Base-by-base conservation (phyloP, 2,888 invertebrate species). In the Leptopterna dolabrata region DNA sequence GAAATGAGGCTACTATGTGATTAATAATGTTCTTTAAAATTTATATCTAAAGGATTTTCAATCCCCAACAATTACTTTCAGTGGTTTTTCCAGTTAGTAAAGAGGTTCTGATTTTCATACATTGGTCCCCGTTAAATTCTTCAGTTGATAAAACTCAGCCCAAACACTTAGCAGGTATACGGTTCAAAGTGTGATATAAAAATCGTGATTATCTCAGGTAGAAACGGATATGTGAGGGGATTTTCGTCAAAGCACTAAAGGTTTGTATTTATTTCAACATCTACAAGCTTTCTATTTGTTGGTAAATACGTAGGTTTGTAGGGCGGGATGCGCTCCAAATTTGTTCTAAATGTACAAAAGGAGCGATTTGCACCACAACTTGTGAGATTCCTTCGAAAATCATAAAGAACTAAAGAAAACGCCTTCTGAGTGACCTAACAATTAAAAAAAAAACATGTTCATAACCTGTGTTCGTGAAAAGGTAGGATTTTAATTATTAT, bases 121-220 rank as follows among this genome's bases (percentile, higher is more conserved):
- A 88, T 89, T 89, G 89, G 89, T 89, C 89, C 89, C 89, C 82
- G 76, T 89, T 88, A 89, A 89, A 89, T 89, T 89, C 89, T 88
- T 89, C 36, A 80, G 82, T 85, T 87, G 80, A 29, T 80, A 86
- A 73, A 84, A 84, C 84, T 86, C 86, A 80, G 63, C 78, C 86
- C 86, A 76, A 76, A 76, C 45, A 78, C 84, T 14, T 41, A 71
- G 70, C 84, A 71, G 84, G 63, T 63, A 78, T 86, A 86, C 78
- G 30, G 78, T 78, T 78, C 86, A 63, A 78, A 71, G 73, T 82
- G 87, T 51, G 43, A 86, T 86, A 76, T 81, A 24, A 80, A 51
- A 85, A 30, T n/a, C 11, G 9, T 81, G 81, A 87, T 87, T 87
- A 87, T 86, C 86, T 47, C 27, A 43, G 45, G 84, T 84, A 30